phyloP scores from a whole-genome alignment of 1,140 invertebrate genomes.

The Drosophila takahashii region DNA sequence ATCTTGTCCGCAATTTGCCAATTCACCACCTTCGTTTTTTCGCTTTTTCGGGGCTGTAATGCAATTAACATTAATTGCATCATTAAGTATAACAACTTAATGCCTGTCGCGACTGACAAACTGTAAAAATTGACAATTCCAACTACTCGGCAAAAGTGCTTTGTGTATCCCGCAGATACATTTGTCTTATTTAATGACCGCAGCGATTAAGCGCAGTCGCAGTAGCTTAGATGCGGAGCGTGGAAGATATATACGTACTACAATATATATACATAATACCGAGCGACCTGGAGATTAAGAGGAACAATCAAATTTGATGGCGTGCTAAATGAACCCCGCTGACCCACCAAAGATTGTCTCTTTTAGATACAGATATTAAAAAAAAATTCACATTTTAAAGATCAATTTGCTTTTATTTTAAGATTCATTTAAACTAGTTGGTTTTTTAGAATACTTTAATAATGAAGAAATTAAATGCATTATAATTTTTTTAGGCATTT shows the following conservation, averaged over 20 bases:
- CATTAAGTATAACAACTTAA: slow-evolving; percentile 79
- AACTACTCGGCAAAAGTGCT: slow-evolving; percentile 43
- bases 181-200: slow-evolving; percentile 76
- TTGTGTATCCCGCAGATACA: slow-evolving; percentile 65
- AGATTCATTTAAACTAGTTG: not conserved
- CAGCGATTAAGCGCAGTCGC: slow-evolving; percentile 48
- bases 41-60: slow-evolving; percentile 43
- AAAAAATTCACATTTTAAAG: not conserved
- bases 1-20: slow-evolving; percentile 35
- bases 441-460: too few relatives aligned
- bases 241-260: not conserved
- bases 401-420: not conserved
- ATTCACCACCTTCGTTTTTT: slow-evolving; percentile 34
- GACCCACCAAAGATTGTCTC: slow-evolving; percentile 17
- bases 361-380: slow-evolving; percentile 3
- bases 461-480: too few relatives aligned
- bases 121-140: slow-evolving; percentile 54
- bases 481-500: too few relatives aligned
- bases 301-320: slow-evolving; percentile 43
- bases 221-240: slow-evolving; percentile 12
- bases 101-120: slow-evolving; percentile 56
- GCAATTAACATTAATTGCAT: slow-evolving; percentile 79
- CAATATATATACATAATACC: not conserved
- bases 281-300: slow-evolving; percentile 25
- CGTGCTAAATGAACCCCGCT: slow-evolving; percentile 33